Evolutionary conservation across 2,797 vertebrate species (phyloP).

Genomic region (Sarcophilus harrisii): DNA sequence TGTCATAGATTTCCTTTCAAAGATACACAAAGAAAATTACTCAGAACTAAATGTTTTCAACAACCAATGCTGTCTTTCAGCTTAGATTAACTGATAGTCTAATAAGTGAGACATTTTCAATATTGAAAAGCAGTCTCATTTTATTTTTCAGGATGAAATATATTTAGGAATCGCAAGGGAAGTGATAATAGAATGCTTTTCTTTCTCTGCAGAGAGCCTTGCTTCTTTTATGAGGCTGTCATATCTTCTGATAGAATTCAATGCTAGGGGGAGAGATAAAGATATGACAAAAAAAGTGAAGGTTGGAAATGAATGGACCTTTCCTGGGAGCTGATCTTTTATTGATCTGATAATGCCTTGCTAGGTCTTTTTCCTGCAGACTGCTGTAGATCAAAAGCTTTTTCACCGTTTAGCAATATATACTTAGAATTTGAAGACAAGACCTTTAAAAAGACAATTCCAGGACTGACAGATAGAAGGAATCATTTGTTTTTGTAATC

Average conservation of each 20-base stretch:
- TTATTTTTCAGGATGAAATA: constrained; percentile 61
- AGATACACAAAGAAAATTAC: constrained; percentile 24
- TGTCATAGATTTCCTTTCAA: constrained; percentile 53
- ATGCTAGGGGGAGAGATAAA: constrained; percentile 74
- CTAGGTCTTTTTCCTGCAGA: constrained; percentile 56
- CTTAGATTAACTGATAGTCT: constrained; percentile 11
- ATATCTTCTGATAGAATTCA: constrained; percentile 70
- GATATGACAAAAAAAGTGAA: constrained; percentile 66
- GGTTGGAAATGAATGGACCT: constrained; percentile 77
- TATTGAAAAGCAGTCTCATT: constrained; percentile 48
- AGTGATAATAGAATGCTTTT: constrained; percentile 47
- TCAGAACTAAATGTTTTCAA: constrained; percentile 51
- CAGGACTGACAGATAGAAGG: constrained; percentile 43
- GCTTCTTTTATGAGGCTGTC: constrained; percentile 59
- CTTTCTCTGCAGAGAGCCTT: constrained; percentile 58
- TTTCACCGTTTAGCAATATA: constrained; percentile 45
- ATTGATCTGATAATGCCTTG: constrained; percentile 83
- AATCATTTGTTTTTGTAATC: not conserved
- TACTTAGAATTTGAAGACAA: constrained; percentile 57
- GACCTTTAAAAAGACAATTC: constrained; percentile 57
- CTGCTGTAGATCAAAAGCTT: constrained; percentile 72
- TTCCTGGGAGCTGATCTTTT: constrained; percentile 82
- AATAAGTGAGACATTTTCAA: constrained; percentile 40
- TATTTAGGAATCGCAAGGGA: constrained; percentile 23
- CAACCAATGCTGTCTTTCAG: constrained; percentile 41